Percentiles rank a stretch among this genome's conserved stretches.
These are phyloP conservation scores for Clostera curtula DNA, from an alignment of 2,888 invertebrate genomes.

Conservation along the genomic window DNA sequence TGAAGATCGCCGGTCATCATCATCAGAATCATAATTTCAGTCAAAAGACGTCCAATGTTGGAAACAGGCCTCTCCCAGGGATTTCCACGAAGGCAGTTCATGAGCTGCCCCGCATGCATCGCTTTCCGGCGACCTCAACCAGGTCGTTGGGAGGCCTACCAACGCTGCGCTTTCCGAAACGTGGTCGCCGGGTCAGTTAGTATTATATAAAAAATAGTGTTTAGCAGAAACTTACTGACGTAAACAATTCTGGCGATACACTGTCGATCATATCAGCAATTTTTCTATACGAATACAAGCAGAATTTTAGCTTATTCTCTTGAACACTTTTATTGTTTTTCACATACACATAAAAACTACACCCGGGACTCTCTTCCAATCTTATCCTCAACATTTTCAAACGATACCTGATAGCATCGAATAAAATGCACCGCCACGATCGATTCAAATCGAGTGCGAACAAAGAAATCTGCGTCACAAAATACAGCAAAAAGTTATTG, in stretches of 20 bases:
- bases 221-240: slow-evolving; percentile 40
- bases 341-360: slow-evolving; percentile 45
- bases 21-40: too few species aligned
- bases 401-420: slow-evolving; percentile 46
- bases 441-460: slow-evolving; percentile 51
- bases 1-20: too few species aligned
- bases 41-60: too few species aligned
- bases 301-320: slow-evolving; percentile 44
- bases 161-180: too few species aligned
- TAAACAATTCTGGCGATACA: slow-evolving; percentile 46
- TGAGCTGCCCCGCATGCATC: too few species aligned
- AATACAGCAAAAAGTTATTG: slow-evolving; percentile 23
- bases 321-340: slow-evolving; percentile 41
- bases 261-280: slow-evolving; percentile 49
- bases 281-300: slow-evolving; percentile 39
- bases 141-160: too few species aligned
- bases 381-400: slow-evolving; percentile 41
- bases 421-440: slow-evolving; percentile 51
- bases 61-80: too few species aligned
- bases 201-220: too few species aligned
- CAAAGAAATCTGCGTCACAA: slow-evolving; percentile 38
- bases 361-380: slow-evolving; percentile 40
- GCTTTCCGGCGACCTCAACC: too few species aligned
- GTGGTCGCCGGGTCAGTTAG: too few species aligned
- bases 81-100: too few species aligned